phyloP scores from a whole-genome alignment of 2,888 invertebrate genomes.

The Lycocerus yunnanus region DNA sequence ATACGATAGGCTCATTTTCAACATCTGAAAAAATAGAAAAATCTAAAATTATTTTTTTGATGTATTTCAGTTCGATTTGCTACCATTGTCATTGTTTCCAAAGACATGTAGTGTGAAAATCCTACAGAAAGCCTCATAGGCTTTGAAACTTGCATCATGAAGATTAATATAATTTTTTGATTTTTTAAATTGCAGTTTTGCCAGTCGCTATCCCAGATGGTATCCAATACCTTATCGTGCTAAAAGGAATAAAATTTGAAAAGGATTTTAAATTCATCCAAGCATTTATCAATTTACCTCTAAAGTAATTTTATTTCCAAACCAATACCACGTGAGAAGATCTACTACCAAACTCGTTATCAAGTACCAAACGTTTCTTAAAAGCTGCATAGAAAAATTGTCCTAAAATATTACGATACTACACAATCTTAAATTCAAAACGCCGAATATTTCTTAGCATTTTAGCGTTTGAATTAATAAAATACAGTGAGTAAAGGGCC shows the following conservation, averaged over 20 bases:
- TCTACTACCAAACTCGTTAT: neutral
- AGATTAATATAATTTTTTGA: neutral
- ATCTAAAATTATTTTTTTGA: neutral
- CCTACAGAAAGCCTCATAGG: neutral
- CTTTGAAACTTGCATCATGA: neutral
- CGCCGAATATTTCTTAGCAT: too few species aligned
- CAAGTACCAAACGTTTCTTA: neutral
- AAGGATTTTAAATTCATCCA: too few species aligned
- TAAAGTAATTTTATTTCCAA: neutral
- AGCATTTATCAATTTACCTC: neutral
- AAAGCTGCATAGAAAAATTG: neutral
- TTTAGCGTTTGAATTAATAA: too few species aligned
- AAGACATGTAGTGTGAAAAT: neutral
- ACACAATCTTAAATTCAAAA: too few species aligned
- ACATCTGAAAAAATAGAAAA: neutral
- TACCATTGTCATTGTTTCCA: neutral
- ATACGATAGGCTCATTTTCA: neutral
- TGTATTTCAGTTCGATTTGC: neutral
- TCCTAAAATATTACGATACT: neutral
- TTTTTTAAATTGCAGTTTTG: neutral
- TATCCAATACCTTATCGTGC: neutral
- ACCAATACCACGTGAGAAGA: neutral
- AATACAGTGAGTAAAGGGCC: too few species aligned
- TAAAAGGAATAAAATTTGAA: neutral
- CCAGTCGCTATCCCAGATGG: neutral